Evolutionary conservation across 2,888 invertebrate genomes (phyloP).

Genomic region (Helobdella robusta): DNA sequence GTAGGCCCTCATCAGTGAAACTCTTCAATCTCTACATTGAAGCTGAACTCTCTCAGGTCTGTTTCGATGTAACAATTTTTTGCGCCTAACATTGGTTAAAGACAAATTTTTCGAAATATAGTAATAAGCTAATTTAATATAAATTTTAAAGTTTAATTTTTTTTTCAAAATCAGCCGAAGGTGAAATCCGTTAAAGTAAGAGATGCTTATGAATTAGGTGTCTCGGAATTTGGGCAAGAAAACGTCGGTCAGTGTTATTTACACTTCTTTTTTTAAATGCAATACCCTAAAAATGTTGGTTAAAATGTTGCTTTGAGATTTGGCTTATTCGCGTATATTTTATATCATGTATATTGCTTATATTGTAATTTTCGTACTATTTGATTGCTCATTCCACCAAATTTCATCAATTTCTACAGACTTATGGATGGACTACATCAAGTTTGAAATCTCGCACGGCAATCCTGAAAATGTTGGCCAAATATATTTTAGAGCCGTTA

Average conservation of each 20-base stretch:
- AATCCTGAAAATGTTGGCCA: background rate
- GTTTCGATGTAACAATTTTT: no score
- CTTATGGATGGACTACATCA: slow-evolving; percentile 22
- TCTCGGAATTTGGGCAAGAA: slow-evolving; percentile 8
- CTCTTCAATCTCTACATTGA: slow-evolving; percentile 16
- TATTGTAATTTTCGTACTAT: background rate
- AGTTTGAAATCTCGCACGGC: slow-evolving; percentile 13
- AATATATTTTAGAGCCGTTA: slow-evolving; percentile 10
- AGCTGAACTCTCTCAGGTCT: slow-evolving; percentile 18
- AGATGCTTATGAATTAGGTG: slow-evolving; percentile 8
- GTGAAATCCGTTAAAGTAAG: slow-evolving; percentile 3
- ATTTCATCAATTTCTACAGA: background rate
- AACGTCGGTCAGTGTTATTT: no score
- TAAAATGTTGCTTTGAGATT: no score
- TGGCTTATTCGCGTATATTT: background rate
- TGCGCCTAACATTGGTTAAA: background rate
- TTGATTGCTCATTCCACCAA: background rate
- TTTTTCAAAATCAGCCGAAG: background rate
- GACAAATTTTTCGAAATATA: background rate
- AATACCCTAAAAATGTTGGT: no score
- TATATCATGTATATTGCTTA: background rate
- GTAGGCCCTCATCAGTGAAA: slow-evolving; percentile 1
- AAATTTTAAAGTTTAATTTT: background rate
- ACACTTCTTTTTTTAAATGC: no score
- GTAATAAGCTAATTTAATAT: background rate